phyloP scores from a whole-genome alignment of 2,797 vertebrate genomes.

The Helicolenus hilgendorfi region DNA sequence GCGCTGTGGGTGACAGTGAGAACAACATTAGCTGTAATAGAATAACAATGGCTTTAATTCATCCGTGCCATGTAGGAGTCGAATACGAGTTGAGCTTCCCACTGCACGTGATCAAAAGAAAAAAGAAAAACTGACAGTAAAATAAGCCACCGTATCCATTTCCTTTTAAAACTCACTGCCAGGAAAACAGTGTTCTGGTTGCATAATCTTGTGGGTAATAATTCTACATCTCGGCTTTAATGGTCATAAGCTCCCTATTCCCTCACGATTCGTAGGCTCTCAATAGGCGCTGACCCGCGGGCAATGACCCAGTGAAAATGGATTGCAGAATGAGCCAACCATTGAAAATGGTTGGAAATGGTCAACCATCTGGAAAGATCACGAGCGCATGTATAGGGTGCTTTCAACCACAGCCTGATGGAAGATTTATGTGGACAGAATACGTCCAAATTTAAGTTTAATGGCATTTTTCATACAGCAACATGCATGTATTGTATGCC shows the following conservation, averaged over 20 bases:
- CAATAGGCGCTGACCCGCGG: constrained; percentile 62
- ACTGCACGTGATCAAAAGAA: neutral
- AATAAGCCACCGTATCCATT: neutral
- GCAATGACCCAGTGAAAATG: constrained; percentile 73
- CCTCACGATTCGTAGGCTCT: constrained; percentile 48
- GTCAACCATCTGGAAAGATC: constrained; percentile 79
- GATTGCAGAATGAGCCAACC: constrained; percentile 66
- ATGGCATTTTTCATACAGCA: neutral
- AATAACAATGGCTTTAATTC: constrained; percentile 34
- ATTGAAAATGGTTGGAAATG: constrained; percentile 71
- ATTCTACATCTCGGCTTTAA: constrained; percentile 29
- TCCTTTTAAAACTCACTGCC: neutral
- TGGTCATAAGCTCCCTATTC: constrained; percentile 46
- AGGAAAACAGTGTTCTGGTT: neutral
- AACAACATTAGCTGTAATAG: constrained; percentile 38
- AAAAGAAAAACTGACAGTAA: neutral
- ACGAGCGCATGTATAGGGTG: constrained; percentile 43
- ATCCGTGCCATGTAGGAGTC: neutral
- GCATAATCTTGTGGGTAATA: constrained; percentile 22
- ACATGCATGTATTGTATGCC: neutral
- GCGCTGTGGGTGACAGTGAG: constrained; percentile 39
- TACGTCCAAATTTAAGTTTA: neutral
- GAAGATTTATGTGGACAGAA: constrained; percentile 36
- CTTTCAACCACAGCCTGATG: constrained; percentile 42
- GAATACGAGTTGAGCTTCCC: neutral